phyloP scores from a whole-genome alignment of 1,140 invertebrate genomes.

The Caligus rogercresseyi region DNA sequence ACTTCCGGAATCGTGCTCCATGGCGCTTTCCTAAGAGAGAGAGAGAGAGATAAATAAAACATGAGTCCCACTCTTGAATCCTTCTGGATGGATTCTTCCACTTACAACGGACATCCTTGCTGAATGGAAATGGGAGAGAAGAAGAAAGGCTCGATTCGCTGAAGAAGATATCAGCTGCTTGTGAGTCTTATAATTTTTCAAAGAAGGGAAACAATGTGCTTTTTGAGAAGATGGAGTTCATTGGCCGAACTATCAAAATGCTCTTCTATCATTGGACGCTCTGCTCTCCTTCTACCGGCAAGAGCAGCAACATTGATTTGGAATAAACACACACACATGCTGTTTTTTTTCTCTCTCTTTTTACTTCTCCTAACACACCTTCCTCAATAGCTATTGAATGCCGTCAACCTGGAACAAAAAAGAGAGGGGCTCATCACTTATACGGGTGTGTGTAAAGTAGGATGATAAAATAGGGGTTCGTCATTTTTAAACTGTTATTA shows the following conservation, averaged over 20 bases:
- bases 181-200: too few species aligned
- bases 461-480: too few species aligned
- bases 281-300: neutral
- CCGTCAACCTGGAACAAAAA: too few species aligned
- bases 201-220: neutral
- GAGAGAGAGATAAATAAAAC: neutral
- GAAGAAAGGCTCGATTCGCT: neutral
- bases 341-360: too few species aligned
- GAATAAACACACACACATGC: too few species aligned
- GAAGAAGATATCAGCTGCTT: neutral
- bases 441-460: too few species aligned
- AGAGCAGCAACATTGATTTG: neutral
- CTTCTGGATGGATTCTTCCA: neutral
- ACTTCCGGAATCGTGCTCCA: neutral
- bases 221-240: neutral
- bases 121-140: neutral
- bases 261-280: neutral
- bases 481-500: too few species aligned
- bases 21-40: neutral
- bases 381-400: too few species aligned
- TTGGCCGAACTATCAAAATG: neutral
- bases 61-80: neutral
- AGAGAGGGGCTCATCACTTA: too few species aligned
- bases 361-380: too few species aligned
- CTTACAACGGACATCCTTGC: neutral